Evolutionary conservation across 2,797 vertebrate genomes (phyloP), one percentile per base, ranked within the genome.

Genomic region (Triplophysa yarkandensis): DNA sequence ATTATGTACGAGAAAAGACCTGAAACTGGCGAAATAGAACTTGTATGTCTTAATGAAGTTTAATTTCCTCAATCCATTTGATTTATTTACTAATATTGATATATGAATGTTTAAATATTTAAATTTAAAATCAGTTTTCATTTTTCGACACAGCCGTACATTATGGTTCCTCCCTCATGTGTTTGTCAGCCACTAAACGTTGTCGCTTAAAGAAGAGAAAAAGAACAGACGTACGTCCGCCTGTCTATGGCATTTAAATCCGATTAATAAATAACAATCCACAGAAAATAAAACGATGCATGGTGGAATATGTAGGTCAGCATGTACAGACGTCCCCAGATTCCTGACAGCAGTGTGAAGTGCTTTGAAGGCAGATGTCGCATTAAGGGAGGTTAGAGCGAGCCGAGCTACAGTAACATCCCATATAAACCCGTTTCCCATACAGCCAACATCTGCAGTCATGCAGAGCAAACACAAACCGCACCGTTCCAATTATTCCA

Each of bases 331-430:
- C 79, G 85, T 88, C 87, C 88, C 71, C 72, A 81, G 86, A 87
- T 85, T 78, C 80, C 84, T 83, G 68, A 80, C 84, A 76, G 86
- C 81, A 86, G 88, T 90, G 85, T 88, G 88, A 90, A 87, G 85
- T 82, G 84, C 85, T 90, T 88, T 88, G 89, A 90, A 90, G 87
- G 86, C 86, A 84, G 86, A 88, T 90, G 88, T 89, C 75, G 85
- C 87, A 86, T 85, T 80, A 84, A 87, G 86, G 86, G 79, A 85
- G 76, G 78, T 81, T 82, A 83, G 85, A 85, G 85, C 76, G 39
- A 70, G 21, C 30, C 50, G 44, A 69, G 58, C 65, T 61, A 48
- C 52, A 65, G 70, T 32, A 34, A 21, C 13, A 13, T 46, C 6
- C 17, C 21, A 62, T 19, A 34, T 77, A 61, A 71, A 62, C 74